Evolutionary conservation across 1,140 invertebrate genomes (phyloP), one percentile per base, ranked within the genome.

Genomic region (Elymnias hypermnestra): DNA sequence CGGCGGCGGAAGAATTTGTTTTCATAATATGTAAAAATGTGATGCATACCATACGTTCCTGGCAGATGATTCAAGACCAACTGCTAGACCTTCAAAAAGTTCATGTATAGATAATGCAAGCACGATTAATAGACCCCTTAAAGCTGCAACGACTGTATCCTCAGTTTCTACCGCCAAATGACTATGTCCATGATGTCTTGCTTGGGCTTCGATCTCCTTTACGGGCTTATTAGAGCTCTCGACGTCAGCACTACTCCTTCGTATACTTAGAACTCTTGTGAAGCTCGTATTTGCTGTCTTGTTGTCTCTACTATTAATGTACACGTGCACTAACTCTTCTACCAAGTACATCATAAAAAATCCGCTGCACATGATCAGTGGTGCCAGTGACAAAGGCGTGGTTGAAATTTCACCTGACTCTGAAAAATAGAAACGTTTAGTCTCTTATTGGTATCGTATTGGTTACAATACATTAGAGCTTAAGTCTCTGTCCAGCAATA

Each of bases 71-170:
- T 96, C 94, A 22, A 97, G 83, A 1, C 95, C 95, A 29, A 97
- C 92, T 12, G 95, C 93, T 40, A 97, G 88, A 4, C 96, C 96
- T 88, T 98, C 96, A 66, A 98, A 96, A 0, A 97, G 84, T 55
- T 96, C 94, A 64, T 98, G 96, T 33, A 97, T 91, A 0, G 95
- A 96, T n/a, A 98, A 77, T 0, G 96, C 96, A 26, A 96, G 73
- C 0, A 97, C 93, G 45, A 97, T 92, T 10, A 96, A 70, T 13
- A 95, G 74, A 7, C 94, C 92, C 57, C 93, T 79, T 13, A 96
- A 66, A 5, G 92, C 91, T 23, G 90, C 88, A 25, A 91, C 87
- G 5, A 92, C 81, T 5, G 90, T 87, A 57, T 91, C 91, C 25
- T 88, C 86, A 0, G 68, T 45, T 29, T 79, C 62, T 15, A 89